A percentile compares a stretch with the other conserved stretches of the same genome.
Evolutionary conservation across 2,888 invertebrate species (phyloP).

Genomic region (Catocala fraxini): DNA sequence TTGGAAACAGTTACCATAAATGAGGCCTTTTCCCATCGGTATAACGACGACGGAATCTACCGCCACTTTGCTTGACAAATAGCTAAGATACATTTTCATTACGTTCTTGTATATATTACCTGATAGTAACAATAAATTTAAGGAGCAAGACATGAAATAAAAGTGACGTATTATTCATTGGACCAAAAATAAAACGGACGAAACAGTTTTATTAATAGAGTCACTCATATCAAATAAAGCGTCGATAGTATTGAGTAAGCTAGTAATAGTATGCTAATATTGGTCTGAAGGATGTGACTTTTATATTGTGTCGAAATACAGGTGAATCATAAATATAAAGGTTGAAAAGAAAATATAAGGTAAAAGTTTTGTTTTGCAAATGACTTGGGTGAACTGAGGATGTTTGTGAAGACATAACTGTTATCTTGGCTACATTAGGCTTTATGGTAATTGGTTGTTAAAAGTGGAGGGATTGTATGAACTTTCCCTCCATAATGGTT

Average conservation of each 20-base stretch:
- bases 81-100: constrained; percentile 75
- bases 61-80: constrained; percentile 71
- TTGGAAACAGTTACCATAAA: constrained; percentile 66
- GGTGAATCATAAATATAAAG: constrained; percentile 19
- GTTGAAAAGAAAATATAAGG: constrained; percentile 34
- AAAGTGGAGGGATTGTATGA: constrained; percentile 39
- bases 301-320: constrained; percentile 25
- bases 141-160: constrained; percentile 38
- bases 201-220: constrained; percentile 31
- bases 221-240: constrained; percentile 34
- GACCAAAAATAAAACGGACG: constrained; percentile 30
- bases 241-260: constrained; percentile 19
- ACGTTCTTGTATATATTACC: constrained; percentile 55
- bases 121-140: constrained; percentile 44
- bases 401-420: constrained; percentile 54
- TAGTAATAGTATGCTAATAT: constrained; percentile 10
- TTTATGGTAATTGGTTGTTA: constrained; percentile 53
- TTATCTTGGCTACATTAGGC: constrained; percentile 47
- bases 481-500: constrained; percentile 20
- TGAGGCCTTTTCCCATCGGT: constrained; percentile 64
- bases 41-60: constrained; percentile 50
- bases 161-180: constrained; percentile 38
- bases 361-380: constrained; percentile 52
- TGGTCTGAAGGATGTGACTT: constrained; percentile 22
- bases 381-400: constrained; percentile 55